Evolutionary conservation across 2,113 vertebrate genomes (phyloP), one percentile per base, ranked within the genome.

Genomic region (Pitta sordida): DNA sequence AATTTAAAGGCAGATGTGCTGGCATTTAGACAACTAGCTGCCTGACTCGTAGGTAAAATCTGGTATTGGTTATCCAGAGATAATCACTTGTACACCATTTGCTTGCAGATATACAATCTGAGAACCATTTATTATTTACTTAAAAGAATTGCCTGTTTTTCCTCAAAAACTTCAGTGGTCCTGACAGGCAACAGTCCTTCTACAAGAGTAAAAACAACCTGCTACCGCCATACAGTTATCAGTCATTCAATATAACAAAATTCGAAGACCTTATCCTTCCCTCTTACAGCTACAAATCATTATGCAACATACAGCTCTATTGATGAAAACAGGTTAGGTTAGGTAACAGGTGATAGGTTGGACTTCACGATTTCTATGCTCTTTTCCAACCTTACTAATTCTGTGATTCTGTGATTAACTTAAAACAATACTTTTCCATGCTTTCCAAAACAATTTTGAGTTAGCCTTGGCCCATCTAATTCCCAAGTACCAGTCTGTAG

Each of bases 1-100:
- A 65, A 70, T 85, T 19, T 77, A 43, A 76, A 95, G 84, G 74
- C 75, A 96, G 86, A 95, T 87, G 78, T 94, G 55, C 65, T 92
- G 82, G 84, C 74, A 80, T 43, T 41, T 46, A 93, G 62, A 92
- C 77, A 94, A 74, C 81, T 30, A 84, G 36, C 60, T 91, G 79
- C 68, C 64, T 60, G 73, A 94, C 62, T 81, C 68, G 34, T 41
- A 93, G 63, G 70, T 93, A 62, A 92, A 92, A 92, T 83, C 70
- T 83, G 53, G 74, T 65, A 83, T 43, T 73, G 51, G 55, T 56
- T 90, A 90, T 77, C 55, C 46, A 91, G 43, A 87, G 24, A 21
- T 77, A 92, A 95, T 85, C 53, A 74, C 23, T 92, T 76, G 6
- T 55, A 95, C 51, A 32, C 36, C 85, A 65, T 85, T 78, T 91